phyloP scores from a whole-genome alignment of 2,797 vertebrate species.

The Todus mexicanus region DNA sequence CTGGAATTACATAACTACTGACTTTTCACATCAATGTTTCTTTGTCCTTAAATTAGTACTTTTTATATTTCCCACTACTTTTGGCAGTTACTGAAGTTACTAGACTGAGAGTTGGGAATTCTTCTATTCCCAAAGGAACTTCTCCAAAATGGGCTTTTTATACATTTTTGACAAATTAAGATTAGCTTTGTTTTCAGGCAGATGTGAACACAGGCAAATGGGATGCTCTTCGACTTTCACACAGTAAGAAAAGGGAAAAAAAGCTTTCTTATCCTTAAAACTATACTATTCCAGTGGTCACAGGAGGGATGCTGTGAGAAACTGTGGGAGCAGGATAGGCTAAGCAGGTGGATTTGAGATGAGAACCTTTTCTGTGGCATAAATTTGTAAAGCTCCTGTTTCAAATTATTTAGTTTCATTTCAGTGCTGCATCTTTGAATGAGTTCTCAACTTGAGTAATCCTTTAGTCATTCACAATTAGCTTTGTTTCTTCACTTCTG shows the following conservation, averaged over 20 bases:
- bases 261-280: not conserved
- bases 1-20: not conserved
- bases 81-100: not conserved
- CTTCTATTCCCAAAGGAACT: not conserved
- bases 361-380: not conserved
- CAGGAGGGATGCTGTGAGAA: not conserved
- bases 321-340: not conserved
- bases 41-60: constrained; percentile 21
- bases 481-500: not conserved
- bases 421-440: not conserved
- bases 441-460: not conserved
- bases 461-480: not conserved
- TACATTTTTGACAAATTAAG: not conserved
- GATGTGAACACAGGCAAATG: not conserved
- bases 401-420: not conserved
- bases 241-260: not conserved
- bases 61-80: constrained; percentile 1
- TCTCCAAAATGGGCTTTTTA: not conserved
- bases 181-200: not conserved
- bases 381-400: not conserved
- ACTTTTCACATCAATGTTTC: constrained; percentile 4
- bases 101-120: not conserved
- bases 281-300: not conserved
- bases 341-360: not conserved
- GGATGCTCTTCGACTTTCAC: not conserved